A percentile compares a stretch with the other conserved stretches of the same genome.
Conservation (phyloP, 2,888 invertebrate genomes). For the Noctua janthina region DNA sequence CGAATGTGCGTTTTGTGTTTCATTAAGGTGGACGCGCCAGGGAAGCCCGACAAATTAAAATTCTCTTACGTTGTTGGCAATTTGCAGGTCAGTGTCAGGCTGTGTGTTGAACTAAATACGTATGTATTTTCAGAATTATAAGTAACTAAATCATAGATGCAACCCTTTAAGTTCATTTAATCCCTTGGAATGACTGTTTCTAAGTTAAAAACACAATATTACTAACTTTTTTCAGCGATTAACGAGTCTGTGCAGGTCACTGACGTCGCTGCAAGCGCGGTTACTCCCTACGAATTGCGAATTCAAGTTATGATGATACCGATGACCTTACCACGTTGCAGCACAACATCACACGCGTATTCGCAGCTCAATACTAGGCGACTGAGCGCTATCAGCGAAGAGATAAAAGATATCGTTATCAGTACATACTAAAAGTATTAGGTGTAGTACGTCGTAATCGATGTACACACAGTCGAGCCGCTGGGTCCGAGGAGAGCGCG, state of each 20-base stretch:
- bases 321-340: not conserved
- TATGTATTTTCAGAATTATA: not conserved
- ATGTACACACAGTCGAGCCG: too few relatives aligned
- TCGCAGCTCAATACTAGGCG: too few relatives aligned
- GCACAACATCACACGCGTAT: not conserved
- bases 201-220: not conserved
- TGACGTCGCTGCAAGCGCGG: not conserved
- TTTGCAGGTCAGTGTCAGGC: not conserved
- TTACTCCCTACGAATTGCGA: not conserved
- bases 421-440: not conserved
- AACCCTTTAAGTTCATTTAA: not conserved
- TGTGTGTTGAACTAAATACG: not conserved
- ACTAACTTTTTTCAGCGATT: slow-evolving; percentile 16
- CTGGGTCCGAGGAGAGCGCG: too few relatives aligned
- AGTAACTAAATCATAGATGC: not conserved
- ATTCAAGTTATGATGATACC: not conserved
- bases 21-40: not conserved
- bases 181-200: not conserved
- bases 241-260: not conserved
- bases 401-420: slow-evolving; percentile 45
- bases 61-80: not conserved
- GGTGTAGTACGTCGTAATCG: slow-evolving; percentile 4
- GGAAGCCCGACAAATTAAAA: not conserved
- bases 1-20: not conserved
- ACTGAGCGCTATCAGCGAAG: slow-evolving; percentile 27